Conservation (phyloP, 2,888 invertebrate species). For the Meandrusa payeni region DNA sequence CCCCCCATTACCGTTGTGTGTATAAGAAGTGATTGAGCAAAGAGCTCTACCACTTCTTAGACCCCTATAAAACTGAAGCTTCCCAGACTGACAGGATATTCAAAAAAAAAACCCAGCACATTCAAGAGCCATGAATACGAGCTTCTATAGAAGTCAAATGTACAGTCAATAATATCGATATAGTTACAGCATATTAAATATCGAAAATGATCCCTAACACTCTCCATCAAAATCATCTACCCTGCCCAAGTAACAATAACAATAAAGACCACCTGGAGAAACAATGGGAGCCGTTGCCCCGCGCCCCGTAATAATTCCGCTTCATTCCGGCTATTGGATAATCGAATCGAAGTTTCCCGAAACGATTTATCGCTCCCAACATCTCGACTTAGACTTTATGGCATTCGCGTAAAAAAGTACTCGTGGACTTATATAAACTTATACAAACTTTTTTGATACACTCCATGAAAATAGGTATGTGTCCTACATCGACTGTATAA, state of each 20-base stretch:
- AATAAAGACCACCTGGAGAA: slow-evolving; percentile 42
- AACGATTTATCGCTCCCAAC: slow-evolving; percentile 53
- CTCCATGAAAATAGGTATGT: slow-evolving; percentile 2
- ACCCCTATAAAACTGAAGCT: too few relatives aligned
- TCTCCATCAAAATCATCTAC: slow-evolving; percentile 15
- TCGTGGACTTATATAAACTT: slow-evolving; percentile 53
- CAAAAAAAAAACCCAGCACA: too few relatives aligned
- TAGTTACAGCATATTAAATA: slow-evolving; percentile 4
- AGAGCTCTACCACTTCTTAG: too few relatives aligned
- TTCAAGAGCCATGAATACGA: too few relatives aligned
- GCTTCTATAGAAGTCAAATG: too few relatives aligned
- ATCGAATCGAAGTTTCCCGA: slow-evolving; percentile 60
- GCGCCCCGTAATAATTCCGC: slow-evolving; percentile 36
- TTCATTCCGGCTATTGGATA: slow-evolving; percentile 53
- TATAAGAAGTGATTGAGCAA: too few relatives aligned
- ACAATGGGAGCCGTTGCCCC: slow-evolving; percentile 28
- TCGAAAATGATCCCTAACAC: slow-evolving; percentile 4
- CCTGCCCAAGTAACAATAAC: slow-evolving; percentile 40
- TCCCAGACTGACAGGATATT: too few relatives aligned
- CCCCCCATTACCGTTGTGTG: too few relatives aligned
- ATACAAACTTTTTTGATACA: slow-evolving; percentile 18
- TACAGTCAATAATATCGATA: not conserved
- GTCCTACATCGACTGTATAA: slow-evolving; percentile 28
- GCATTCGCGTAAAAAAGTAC: slow-evolving; percentile 54
- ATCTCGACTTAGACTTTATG: slow-evolving; percentile 54